Evolutionary conservation across 2,113 vertebrate species (phyloP).

Genomic region (Corvus cornix): DNA sequence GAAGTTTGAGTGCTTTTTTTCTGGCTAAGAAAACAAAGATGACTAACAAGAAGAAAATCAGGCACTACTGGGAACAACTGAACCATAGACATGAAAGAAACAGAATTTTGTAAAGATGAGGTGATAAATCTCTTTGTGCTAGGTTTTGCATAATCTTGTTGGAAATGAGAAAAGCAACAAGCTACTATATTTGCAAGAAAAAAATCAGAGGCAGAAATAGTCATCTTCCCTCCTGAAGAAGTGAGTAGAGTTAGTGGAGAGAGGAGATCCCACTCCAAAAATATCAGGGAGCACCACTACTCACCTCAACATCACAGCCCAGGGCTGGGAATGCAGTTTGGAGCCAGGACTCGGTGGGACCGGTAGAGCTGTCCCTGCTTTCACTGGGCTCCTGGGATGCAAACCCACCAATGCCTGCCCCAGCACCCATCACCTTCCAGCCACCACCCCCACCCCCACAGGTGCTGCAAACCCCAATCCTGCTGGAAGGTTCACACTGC

Average conservation of each 20-base stretch:
- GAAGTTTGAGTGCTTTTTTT: neutral
- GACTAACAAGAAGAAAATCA: conserved; percentile 8
- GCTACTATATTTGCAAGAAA: neutral
- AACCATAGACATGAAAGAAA: neutral
- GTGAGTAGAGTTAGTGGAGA: neutral
- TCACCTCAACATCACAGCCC: neutral
- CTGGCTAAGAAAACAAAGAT: neutral
- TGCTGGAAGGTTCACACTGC: neutral
- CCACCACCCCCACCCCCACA: fast-evolving
- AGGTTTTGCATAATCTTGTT: neutral
- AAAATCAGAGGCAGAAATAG: neutral
- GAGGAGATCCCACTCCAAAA: neutral
- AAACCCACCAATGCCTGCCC: fast-evolving
- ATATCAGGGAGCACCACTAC: neutral
- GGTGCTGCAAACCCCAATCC: neutral
- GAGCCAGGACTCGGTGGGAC: neutral
- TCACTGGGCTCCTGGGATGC: neutral
- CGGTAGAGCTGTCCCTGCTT: neutral
- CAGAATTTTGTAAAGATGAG: neutral
- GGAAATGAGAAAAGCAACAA: neutral
- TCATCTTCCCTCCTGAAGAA: neutral
- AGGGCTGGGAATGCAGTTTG: neutral
- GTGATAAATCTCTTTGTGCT: neutral
- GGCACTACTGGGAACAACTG: neutral
- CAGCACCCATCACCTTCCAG: neutral